Evolutionary conservation across 2,888 invertebrate genomes (phyloP).

Genomic region (Ptychoptera contaminata): DNA sequence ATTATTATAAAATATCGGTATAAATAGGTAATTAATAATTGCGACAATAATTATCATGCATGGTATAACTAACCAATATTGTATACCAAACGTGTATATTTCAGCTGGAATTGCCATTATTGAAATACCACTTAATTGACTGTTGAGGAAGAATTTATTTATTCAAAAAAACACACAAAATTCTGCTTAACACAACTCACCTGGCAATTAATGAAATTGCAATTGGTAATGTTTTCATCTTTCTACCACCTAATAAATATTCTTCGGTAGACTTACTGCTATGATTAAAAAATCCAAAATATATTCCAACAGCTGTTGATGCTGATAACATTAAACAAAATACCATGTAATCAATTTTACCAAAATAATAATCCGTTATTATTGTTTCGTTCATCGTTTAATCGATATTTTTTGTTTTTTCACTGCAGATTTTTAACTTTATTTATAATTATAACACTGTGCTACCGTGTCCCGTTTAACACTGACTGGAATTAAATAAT

Average conservation of each 20-base stretch:
- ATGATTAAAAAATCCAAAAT: slow-evolving; percentile 30
- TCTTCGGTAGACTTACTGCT: slow-evolving; percentile 18
- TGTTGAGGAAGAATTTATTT: no score
- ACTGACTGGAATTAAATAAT: no score
- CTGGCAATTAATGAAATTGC: slow-evolving; percentile 46
- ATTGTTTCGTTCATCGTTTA: no score
- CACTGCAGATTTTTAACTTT: no score
- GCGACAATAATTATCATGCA: slow-evolving; percentile 22
- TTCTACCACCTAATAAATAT: slow-evolving; percentile 39
- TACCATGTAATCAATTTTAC: slow-evolving; percentile 32
- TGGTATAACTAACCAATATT: slow-evolving; percentile 23
- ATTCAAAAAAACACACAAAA: no score
- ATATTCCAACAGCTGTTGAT: slow-evolving; percentile 36
- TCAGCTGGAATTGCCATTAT: slow-evolving; percentile 33
- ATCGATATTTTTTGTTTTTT: no score
- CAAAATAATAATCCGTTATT: background rate
- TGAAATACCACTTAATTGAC: slow-evolving; percentile 34
- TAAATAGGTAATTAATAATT: slow-evolving; percentile 20
- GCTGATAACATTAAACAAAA: slow-evolving; percentile 32
- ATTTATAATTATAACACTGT: no score
- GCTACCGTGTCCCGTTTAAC: no score
- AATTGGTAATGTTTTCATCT: slow-evolving; percentile 41
- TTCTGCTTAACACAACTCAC: slow-evolving; percentile 16
- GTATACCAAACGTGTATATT: slow-evolving; percentile 32
- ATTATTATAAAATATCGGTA: slow-evolving; percentile 30